Evolutionary conservation across 2,888 invertebrate genomes (phyloP), one percentile per base, ranked within the genome.

Genomic region (Cephus sareptanus): DNA sequence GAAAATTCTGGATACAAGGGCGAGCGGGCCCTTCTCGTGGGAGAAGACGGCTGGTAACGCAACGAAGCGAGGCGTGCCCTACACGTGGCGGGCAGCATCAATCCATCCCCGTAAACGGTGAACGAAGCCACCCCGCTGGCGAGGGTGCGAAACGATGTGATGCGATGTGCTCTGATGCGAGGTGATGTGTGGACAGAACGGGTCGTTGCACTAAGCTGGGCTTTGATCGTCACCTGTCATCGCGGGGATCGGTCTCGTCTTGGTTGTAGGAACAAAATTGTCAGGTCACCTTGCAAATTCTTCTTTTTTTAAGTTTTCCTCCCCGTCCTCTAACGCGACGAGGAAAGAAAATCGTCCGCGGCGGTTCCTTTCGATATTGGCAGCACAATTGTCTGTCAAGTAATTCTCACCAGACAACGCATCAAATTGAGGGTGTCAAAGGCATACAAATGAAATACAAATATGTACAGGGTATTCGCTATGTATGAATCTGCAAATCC

Each of bases 31-130:
- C 56, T 56, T 23, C 56, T 56, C 89, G 91, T 91, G 92, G 92
- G 92, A 90, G 89, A 91, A 92, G 92, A 93, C 94, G 93, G 89
- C 88, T 89, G 89, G 89, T 89, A 87, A 87, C 88, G 89, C 90
- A 89, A 86, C 87, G 90, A 87, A 89, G 88, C 90, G 89, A 90
- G 88, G 87, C 88, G 89, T 90, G 90, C 90, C 89, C 87, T 87
- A 90, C 90, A 90, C 90, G 90, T 89, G 86, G 85, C 88, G 88
- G 87, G 86, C 90, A 88, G 90, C 89, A 90, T 90, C 90, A 89
- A 90, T 90, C 88, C 89, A 90, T 89, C 89, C 90, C 88, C 90
- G 86, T 89, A 89, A 88, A 90, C 89, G 89, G 88, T 88, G 87
- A 90, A 88, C 89, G 87, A 82, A 84, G 85, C 84, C 83, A 77